Conservation (phyloP, 2,113 vertebrate genomes). For the cat (Felis catus) region F.catus_Fca126_mat1.0 CM031412.1:180464501-180465000, state of each 20-base stretch:
- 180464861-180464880: neutral
- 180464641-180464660: neutral
- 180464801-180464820: neutral
- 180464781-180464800: neutral
- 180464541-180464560: neutral
- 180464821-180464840: neutral
- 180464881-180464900: neutral
- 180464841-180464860: no score
- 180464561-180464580: neutral
- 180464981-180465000: neutral
- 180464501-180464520: no score
- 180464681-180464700: neutral
- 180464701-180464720: neutral
- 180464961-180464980: neutral
- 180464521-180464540: neutral
- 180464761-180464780: neutral
- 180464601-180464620: neutral
- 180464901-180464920: slow-evolving; percentile 6
- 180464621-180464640: neutral
- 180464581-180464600: neutral
- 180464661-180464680: neutral
- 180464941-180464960: neutral
- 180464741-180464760: neutral
- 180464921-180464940: neutral
- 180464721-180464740: neutral